Evolutionary conservation across 2,113 vertebrate genomes (phyloP).

Genomic region (Tetrao urogallus): DNA sequence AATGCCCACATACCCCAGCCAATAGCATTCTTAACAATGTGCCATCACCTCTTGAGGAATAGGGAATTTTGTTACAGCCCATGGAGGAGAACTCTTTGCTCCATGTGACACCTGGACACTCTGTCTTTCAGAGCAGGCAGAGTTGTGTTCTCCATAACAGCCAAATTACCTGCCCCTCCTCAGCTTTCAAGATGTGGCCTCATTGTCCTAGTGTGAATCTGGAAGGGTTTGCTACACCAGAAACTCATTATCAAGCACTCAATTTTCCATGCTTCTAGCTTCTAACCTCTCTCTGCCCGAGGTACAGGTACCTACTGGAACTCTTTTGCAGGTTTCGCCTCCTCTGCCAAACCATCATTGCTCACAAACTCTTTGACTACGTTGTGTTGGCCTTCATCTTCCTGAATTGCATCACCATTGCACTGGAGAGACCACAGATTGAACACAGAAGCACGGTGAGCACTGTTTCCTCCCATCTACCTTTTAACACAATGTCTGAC

Average conservation of each 20-base stretch:
- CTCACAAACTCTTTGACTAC: constrained; percentile 97
- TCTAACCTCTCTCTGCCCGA: neutral
- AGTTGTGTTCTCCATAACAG: neutral
- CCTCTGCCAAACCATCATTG: constrained; percentile 94
- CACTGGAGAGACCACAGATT: constrained; percentile 96
- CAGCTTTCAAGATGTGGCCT: neutral
- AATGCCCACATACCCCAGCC: neutral
- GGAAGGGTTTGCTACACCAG: neutral
- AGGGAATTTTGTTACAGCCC: neutral
- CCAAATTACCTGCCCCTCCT: neutral
- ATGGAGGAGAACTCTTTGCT: neutral
- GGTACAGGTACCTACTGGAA: neutral
- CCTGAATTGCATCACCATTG: constrained; percentile 98
- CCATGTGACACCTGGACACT: neutral
- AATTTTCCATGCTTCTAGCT: neutral
- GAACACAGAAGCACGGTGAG: constrained; percentile 94
- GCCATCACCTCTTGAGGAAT: neutral
- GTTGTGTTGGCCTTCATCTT: constrained; percentile 97
- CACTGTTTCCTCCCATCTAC: neutral
- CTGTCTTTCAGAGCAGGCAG: neutral
- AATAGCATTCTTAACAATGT: neutral
- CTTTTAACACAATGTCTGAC: neutral
- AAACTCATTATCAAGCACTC: neutral
- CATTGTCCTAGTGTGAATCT: neutral
- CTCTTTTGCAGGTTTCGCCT: constrained; percentile 87